Evolutionary conservation across 2,797 vertebrate genomes (phyloP), one percentile per base, ranked within the genome.

Genomic region (Gephyroberyx darwinii): DNA sequence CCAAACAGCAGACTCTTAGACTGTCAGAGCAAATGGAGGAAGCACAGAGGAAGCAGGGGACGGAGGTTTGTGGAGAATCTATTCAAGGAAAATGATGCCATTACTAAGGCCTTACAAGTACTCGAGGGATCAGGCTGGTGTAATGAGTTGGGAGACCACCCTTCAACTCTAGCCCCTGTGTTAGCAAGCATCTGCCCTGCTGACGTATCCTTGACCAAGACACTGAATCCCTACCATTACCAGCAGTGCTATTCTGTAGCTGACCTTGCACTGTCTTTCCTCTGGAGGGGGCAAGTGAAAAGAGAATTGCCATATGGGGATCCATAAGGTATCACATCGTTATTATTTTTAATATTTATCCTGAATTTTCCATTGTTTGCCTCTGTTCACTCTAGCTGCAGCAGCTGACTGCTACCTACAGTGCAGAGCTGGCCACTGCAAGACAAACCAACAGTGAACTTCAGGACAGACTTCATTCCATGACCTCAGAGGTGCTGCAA

Each of bases 401-500:
- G 43, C 78, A 88, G 77, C 57, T 92, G 69, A 90, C 80, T 31
- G 45, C 70, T 4, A 86, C 67, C 41, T 84, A 89, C 51, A 43
- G 33, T 66, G 72, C 77, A 55, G 92, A 92, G 66, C 47, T 93
- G 67, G 78, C 13, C 20, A 51, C 70, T 39, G 78, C 78, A 39
- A 71, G 37, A 62, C 85, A 84, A 56, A 67, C 65, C 65, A 89
- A 80, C 47, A 1, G 41, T 52, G 88, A 93, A 58, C 89, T 92
- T 54, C 86, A 93, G 83, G 80, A 86, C 65, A 77, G 65, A 74
- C 81, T 91, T 69, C 75, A 85, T 33, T 84, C 85, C 31, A 60
- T 80, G 71, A 83, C 84, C 45, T 86, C 89, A 41, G 91, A 94
- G 80, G 66, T 87, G 73, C 79, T 88, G 74, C 86, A 71, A 69